Base-by-base conservation (phyloP, 2,888 invertebrate genomes). In the Philopedon plagiatum region DNA sequence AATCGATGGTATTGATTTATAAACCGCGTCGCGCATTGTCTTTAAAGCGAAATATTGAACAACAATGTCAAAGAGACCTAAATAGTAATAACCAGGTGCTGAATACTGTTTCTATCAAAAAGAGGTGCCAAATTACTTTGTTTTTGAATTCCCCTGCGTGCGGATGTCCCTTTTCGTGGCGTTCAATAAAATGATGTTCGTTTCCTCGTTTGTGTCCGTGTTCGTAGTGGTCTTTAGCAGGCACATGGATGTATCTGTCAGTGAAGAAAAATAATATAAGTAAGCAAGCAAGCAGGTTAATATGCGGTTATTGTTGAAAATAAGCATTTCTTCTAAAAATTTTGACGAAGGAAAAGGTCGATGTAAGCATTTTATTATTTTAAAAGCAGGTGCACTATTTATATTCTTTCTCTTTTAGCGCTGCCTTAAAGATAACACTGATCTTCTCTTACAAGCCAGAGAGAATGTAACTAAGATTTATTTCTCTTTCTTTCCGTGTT, bases 201-300 rank as follows among this genome's bases (percentile, higher is more conserved):
- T 91, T 92, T 80, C 92, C 92, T 83, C 89, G 86, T 78, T 90
- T 89, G 83, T 91, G 91, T 74, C 92, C 92, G 80, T 90, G 90
- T 84, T 92, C 91, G 86, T 90, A 91, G 84, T 91, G 90, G 83
- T 91, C 91, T 79, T 91, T 88, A 62, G 89, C 88, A 58, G 91
- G 92, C 75, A 89, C 88, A 84, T 92, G 90, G 84, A 90, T 90
- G 86, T 92, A 92, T 89, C 92, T 92, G 88, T 87, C 87, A 83
- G 83, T 82, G 54, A 60, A 61, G 13, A 65, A 60, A 60, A 60
- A 70, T 13, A 32, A 37, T 32, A 58, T 11, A 18, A 34, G 26
- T 39, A 37, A 26, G 29, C 54, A 58, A 58, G 29, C 26, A 39
- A 15, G 56, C 41, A n/a, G 34, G 41, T 18, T 11, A 32, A 13